Evolutionary conservation across 2,113 vertebrate genomes (phyloP), one percentile per base, ranked within the genome.

Genomic region (Ariopsis seemanni): DNA sequence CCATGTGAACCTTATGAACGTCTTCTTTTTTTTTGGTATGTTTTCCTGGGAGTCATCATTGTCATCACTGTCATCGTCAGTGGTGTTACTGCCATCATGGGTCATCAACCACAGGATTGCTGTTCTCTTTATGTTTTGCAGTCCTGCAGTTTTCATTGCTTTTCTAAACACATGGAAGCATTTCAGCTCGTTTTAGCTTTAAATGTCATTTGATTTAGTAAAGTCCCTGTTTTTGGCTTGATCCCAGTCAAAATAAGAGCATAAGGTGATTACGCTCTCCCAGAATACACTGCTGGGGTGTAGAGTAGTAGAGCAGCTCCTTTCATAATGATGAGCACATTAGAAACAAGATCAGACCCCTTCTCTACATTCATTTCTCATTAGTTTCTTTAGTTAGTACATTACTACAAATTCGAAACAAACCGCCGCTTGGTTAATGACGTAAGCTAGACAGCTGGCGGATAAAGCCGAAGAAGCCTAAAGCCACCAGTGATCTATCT

Each of bases 191-290:
- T 50, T 67, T 53, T 48, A 86, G 58, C 48, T 30, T 55, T 48
- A 9, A 82, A 85, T 60, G 12, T 67, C 58, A n/a, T 71, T 57
- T 74, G 78, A 34, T 34, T 84, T 22, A 71, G 34, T 82, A 50
- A 69, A 87, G 57, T 60, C 58, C 22, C 62, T 18, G 4, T 42
- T 57, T 82, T 55, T 79, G 85, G 27, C 20, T n/a, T 34, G 83
- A 72, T 75, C 22, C 62, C 50, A 60, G 58, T 87, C 71, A 69
- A 87, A 25, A 88, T 81, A 53, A 52, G 17, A 3, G 15, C 27
- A 42, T 42, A 55, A 86, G 22, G 17, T 83, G n/a, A 88, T 88
- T 83, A 78, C 30, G 11, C 22, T 53, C 22, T 86, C 83, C 58
- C 84, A 82, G n/a, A 63, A 86, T 75, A 63, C 52, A 79, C 67